Evolutionary conservation across 2,797 vertebrate genomes (phyloP).

Genomic region (Microcaecilia unicolor): DNA sequence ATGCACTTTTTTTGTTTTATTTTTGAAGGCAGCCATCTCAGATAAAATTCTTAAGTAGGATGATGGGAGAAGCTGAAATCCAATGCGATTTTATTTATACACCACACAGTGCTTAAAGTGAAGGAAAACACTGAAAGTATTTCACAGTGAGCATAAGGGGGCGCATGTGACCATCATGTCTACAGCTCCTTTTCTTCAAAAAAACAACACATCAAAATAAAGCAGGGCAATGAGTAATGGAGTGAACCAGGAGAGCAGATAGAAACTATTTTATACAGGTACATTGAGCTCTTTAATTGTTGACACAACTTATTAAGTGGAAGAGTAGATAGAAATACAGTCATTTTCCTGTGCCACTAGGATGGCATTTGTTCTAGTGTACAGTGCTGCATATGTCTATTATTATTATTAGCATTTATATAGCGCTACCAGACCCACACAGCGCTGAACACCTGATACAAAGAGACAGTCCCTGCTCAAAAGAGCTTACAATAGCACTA

Average conservation of each 20-base stretch:
- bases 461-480: no score
- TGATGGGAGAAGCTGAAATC: slow-evolving; percentile 16
- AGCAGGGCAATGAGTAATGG: neutral
- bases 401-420: no score
- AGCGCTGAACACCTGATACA: no score
- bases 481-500: no score
- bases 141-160: slow-evolving; percentile 13
- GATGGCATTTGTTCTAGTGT: no score
- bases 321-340: neutral
- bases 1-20: no score
- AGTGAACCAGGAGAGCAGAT: neutral
- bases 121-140: neutral
- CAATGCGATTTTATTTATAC: no score
- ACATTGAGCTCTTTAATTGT: neutral
- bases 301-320: neutral
- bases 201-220: neutral
- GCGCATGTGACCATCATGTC: slow-evolving; percentile 13
- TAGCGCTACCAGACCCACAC: no score
- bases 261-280: neutral
- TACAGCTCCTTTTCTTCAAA: neutral
- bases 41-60: slow-evolving; percentile 22
- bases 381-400: no score
- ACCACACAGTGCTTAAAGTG: slow-evolving; percentile 11
- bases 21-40: no score
- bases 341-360: no score